Base-by-base conservation (phyloP, 2,888 invertebrate genomes). In the Leucozona laternaria region DNA sequence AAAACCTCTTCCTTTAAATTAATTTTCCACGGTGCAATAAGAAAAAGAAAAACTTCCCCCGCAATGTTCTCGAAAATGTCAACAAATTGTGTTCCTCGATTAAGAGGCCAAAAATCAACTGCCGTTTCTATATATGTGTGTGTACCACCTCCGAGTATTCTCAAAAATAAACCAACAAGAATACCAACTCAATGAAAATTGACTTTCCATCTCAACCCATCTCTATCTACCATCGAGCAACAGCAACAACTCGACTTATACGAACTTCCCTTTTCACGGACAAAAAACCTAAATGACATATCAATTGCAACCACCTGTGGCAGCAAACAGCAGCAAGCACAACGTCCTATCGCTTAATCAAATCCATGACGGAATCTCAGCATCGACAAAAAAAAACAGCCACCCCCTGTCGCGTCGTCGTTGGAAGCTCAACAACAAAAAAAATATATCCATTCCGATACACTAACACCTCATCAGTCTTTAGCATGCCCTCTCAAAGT, bases 221-320 rank as follows among this genome's bases (percentile, higher is more conserved):
- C 50, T 15, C 11, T 34, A 45, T 45, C 2, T 45, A 17, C n/a
- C 10, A 34, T 37, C 13, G 22, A 17, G n/a, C n/a, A 28, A 17
- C 13, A 58, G 20, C 58, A 22, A 58, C 10, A 64, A 70, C 28
- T 70, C 66, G 34, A 72, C 68, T 31, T 31, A 17, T 55, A 48
- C 34, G 31, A 15, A 50, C 66, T 78, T 72, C 78, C 72, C 17
- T 77, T 53, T 82, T 53, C 17, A 31, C 50, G 34, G 20, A 78
- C 77, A 85, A 85, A 85, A 85, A 78, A 72, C 81, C 86, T 86
- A 86, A 86, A 86, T 82, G 82, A 82, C 86, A 86, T 86, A 86
- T 86, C 86, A 86, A 86, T 86, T 86, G 86, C 86, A 86, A 64
- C 78, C 72, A 86, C 82, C 81, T 86, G 86, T 86, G 57, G 86